Evolutionary conservation across 2,113 vertebrate genomes (phyloP).

Genomic region (Scolopax mira): DNA sequence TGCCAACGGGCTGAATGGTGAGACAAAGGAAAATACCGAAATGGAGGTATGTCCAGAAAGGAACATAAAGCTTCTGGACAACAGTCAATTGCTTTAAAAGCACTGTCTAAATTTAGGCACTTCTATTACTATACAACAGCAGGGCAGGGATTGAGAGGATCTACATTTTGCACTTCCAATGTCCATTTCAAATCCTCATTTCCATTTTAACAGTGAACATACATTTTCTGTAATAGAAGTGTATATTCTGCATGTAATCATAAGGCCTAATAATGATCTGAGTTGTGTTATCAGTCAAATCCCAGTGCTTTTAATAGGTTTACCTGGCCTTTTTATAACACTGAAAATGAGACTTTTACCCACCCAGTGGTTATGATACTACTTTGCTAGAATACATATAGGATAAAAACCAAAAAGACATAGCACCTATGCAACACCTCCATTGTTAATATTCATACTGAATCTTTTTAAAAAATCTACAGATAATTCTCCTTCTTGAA

Average conservation of each 20-base stretch:
- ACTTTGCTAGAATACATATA: not conserved
- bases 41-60: not conserved
- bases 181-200: not conserved
- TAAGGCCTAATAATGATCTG: not conserved
- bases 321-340: not conserved
- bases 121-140: not conserved
- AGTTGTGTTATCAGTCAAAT: not conserved
- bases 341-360: not conserved
- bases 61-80: not conserved
- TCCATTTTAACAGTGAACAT: not conserved
- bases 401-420: not conserved
- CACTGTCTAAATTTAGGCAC: not conserved
- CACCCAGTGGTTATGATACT: not conserved
- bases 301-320: not conserved
- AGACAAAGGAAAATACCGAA: not conserved
- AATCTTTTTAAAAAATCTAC: not conserved
- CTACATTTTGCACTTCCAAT: not conserved
- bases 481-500: not conserved
- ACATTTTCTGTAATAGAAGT: not conserved
- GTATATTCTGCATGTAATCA: not conserved
- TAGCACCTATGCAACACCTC: not conserved
- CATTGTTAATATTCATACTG: not conserved
- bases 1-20: not conserved
- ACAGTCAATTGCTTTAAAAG: not conserved
- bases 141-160: not conserved